A percentile compares a stretch with the other conserved stretches of the same genome.
Evolutionary conservation across 2,888 invertebrate genomes (phyloP).

Genomic region (Bhutanitis thaidina): DNA sequence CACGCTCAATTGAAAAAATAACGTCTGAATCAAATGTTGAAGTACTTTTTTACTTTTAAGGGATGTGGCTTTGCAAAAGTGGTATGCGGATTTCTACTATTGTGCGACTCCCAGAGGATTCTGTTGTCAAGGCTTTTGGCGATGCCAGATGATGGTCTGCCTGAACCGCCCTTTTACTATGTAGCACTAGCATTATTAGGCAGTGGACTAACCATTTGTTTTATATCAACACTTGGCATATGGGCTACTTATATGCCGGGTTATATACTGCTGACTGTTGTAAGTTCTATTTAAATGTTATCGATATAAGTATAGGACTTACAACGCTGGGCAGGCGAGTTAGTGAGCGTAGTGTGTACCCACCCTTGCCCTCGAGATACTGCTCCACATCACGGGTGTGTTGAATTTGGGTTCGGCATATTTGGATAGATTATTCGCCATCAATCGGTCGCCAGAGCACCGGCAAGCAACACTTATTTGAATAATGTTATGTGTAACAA

Average conservation of each 20-base stretch:
- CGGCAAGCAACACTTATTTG: too few species aligned
- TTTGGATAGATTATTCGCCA: too few species aligned
- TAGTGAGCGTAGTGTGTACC: too few species aligned
- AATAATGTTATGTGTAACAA: too few species aligned
- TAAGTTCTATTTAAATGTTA: slow-evolving; percentile 55
- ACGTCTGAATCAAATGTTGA: background rate
- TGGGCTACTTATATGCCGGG: slow-evolving; percentile 90
- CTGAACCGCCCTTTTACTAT: slow-evolving; percentile 88
- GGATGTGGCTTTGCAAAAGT: slow-evolving; percentile 86
- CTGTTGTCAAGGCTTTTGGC: slow-evolving; percentile 86
- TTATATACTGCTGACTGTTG: slow-evolving; percentile 85
- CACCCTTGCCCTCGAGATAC: too few species aligned
- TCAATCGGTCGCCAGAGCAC: too few species aligned
- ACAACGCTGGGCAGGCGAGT: too few species aligned
- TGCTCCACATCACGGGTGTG: too few species aligned
- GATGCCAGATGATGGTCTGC: slow-evolving; percentile 79
- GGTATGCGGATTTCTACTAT: slow-evolving; percentile 85
- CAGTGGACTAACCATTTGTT: slow-evolving; percentile 84
- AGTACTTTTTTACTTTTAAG: slow-evolving; percentile 54
- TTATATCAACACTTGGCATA: slow-evolving; percentile 87
- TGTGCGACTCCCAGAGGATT: slow-evolving; percentile 85
- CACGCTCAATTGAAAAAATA: background rate
- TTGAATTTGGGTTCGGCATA: too few species aligned
- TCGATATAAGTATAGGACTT: too few species aligned
- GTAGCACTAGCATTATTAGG: slow-evolving; percentile 84